Percentiles rank a stretch among this genome's conserved stretches.
These are phyloP conservation scores for Sus scrofa DNA, from an alignment of 2,113 vertebrate genomes.

Conservation along the genomic window DNA sequence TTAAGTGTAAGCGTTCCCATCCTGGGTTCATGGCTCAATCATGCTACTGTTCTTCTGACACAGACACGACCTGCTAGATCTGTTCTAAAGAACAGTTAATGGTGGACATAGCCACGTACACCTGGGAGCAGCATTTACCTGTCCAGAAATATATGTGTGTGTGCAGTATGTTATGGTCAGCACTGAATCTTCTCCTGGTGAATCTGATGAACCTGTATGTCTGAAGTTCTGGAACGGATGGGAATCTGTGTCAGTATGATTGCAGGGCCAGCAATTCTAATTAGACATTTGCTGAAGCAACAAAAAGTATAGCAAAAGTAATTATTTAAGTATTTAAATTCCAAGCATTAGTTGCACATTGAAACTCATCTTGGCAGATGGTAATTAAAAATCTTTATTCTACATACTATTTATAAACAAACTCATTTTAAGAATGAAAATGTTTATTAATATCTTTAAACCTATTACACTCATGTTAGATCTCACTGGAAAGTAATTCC, in stretches of 20 bases:
- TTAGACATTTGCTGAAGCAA: neutral
- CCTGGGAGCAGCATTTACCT: neutral
- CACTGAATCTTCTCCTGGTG: neutral
- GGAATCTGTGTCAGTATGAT: neutral
- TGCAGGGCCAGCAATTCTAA: neutral
- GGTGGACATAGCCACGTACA: no score
- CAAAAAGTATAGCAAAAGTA: neutral
- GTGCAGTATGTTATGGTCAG: neutral
- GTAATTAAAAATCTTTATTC: neutral
- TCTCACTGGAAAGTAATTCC: neutral
- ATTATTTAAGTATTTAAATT: neutral
- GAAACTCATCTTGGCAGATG: neutral
- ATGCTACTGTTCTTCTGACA: neutral
- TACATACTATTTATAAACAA: neutral
- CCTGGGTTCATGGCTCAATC: neutral
- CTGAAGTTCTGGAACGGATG: neutral
- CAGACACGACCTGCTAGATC: neutral
- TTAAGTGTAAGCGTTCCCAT: neutral
- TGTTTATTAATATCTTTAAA: neutral
- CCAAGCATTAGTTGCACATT: neutral
- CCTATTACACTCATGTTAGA: neutral
- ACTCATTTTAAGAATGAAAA: conserved; percentile 37
- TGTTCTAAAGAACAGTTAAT: neutral
- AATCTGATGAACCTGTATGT: neutral
- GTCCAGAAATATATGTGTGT: neutral